phyloP scores from a whole-genome alignment of 2,797 vertebrate genomes.

The Myotis daubentonii region DNA sequence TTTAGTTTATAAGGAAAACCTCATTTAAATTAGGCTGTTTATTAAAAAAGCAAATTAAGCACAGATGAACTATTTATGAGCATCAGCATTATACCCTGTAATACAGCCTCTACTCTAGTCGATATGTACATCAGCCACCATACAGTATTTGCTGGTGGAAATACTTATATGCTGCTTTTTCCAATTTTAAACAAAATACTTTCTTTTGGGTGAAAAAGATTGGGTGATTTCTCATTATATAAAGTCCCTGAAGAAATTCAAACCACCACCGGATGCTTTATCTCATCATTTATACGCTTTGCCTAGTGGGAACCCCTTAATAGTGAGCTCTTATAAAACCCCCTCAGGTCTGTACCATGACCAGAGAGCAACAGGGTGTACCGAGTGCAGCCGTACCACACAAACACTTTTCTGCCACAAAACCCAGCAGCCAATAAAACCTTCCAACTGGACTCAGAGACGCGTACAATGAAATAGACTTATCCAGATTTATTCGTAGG shows the following conservation, averaged over 20 bases:
- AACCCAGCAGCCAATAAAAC: neutral
- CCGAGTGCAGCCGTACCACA: neutral
- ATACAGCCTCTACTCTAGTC: neutral
- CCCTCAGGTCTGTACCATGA: too few relatives aligned
- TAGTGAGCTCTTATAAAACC: neutral
- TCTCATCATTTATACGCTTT: neutral
- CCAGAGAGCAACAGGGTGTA: neutral
- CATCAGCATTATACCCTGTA: neutral
- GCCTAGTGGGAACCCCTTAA: neutral
- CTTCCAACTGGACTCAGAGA: neutral
- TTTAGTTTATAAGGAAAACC: neutral
- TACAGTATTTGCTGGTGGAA: neutral
- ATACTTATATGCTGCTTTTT: neutral
- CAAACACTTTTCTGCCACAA: neutral
- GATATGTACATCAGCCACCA: neutral
- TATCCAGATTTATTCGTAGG: neutral
- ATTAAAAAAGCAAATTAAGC: neutral
- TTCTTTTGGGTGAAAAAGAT: neutral
- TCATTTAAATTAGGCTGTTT: conserved; percentile 12
- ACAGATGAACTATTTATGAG: neutral
- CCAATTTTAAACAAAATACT: conserved; percentile 34
- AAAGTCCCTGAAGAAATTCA: neutral
- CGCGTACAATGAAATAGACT: neutral
- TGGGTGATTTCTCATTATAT: neutral
- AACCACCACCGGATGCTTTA: neutral